phyloP scores from a whole-genome alignment of 2,797 vertebrate genomes.

The Vultur gryphus region DNA sequence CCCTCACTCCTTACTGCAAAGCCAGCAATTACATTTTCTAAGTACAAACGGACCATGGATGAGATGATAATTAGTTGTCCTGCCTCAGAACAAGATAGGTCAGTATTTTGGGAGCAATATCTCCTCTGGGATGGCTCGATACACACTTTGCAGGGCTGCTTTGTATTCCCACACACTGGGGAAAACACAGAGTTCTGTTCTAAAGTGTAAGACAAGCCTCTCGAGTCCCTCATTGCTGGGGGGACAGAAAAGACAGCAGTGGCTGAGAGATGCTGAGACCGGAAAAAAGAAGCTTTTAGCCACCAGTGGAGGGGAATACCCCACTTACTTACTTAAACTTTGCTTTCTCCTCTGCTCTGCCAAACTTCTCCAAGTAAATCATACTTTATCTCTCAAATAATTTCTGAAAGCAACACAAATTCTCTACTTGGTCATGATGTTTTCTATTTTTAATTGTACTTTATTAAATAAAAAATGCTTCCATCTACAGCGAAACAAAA shows the following conservation, averaged over 20 bases:
- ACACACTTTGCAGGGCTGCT: background rate
- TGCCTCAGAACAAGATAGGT: background rate
- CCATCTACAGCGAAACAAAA: background rate
- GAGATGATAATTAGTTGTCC: background rate
- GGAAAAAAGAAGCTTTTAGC: background rate
- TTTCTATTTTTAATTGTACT: background rate
- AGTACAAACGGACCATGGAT: background rate
- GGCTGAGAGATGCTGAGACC: background rate
- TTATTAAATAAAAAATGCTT: background rate
- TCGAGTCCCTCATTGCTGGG: fast-evolving
- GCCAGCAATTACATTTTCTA: background rate
- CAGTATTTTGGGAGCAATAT: background rate
- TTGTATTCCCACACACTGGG: background rate
- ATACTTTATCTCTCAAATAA: background rate
- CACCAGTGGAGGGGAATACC: background rate
- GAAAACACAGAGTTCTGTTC: background rate
- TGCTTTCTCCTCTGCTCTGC: background rate
- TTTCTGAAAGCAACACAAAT: background rate
- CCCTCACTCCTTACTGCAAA: background rate
- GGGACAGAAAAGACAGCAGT: background rate
- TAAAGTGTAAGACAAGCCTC: background rate
- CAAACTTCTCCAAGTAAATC: background rate
- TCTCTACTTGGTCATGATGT: background rate
- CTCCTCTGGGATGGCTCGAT: background rate
- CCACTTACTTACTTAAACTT: background rate